A percentile compares a stretch with the other conserved stretches of the same genome.
These are phyloP conservation scores for Drosophila mercatorum DNA, from an alignment of 2,888 invertebrate genomes.

Conservation along the genomic window DNA sequence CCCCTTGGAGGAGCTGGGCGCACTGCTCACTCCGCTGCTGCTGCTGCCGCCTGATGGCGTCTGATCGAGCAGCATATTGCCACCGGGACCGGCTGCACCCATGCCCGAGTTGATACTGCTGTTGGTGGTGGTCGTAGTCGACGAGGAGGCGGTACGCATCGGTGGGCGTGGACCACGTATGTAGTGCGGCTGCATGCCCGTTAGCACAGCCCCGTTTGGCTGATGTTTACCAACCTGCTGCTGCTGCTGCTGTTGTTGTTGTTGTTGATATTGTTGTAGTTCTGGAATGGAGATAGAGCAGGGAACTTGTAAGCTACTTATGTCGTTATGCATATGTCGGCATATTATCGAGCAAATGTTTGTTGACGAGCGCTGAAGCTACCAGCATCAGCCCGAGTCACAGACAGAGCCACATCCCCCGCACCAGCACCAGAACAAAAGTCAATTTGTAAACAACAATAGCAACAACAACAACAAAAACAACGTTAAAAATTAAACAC, in stretches of 20 bases:
- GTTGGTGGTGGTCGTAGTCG: constrained; percentile 49
- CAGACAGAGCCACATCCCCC: background rate
- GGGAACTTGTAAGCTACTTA: constrained; percentile 65
- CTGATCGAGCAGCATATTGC: constrained; percentile 71
- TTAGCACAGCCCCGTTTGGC: constrained; percentile 82
- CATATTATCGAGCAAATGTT: constrained; percentile 73
- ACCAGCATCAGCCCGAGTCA: background rate
- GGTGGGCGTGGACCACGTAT: constrained; percentile 84
- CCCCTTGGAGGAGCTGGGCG: constrained; percentile 84
- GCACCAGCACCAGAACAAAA: constrained; percentile 15
- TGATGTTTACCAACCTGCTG: constrained; percentile 82
- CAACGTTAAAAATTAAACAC: constrained; percentile 62
- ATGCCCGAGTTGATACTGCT: constrained; percentile 44
- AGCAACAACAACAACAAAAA: constrained; percentile 41
- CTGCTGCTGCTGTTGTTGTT: constrained; percentile 65
- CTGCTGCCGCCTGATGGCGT: constrained; percentile 83
- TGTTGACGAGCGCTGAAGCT: constrained; percentile 29
- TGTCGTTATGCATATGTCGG: constrained; percentile 70
- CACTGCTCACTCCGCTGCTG: constrained; percentile 83
- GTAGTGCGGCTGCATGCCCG: constrained; percentile 80
- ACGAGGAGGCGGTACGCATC: constrained; percentile 84
- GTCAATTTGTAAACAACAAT: constrained; percentile 14
- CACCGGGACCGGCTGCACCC: constrained; percentile 23
- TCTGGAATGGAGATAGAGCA: constrained; percentile 43
- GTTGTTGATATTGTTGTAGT: constrained; percentile 77